Base-by-base conservation (phyloP, 2,888 invertebrate species). In the Hypomecis atomaria region DNA sequence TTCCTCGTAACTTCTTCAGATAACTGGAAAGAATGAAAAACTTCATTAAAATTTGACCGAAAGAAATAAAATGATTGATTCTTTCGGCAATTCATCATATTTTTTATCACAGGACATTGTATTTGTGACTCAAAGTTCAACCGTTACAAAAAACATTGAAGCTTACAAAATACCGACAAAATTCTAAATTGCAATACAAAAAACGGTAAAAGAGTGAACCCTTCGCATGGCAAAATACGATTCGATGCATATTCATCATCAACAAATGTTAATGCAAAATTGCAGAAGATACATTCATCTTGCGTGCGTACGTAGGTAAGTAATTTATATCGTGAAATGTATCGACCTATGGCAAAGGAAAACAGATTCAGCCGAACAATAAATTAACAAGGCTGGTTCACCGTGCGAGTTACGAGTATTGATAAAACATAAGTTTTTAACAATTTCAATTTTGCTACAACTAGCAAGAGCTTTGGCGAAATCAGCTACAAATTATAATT, bases 1-100 rank as follows among this genome's bases (percentile, higher is more conserved):
- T 97, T 97, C 77, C 97, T 95, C 71, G 95, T 94, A 43, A 98
- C 97, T 80, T 97, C 97, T 79, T 98, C 98, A 57, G 97, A 96
- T 63, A 98, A 92, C 98, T 98, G 94, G 34, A 93, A 93, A 86
- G 81, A 86, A 85, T 23, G 74, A 73, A 75, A 47, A 40, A n/a
- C 52, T 45, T 11, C 37, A 49, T 49, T 37, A 37, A 37, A 11
- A 9, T 1, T 8, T 38, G 38, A 0, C 38, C 38, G n/a, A 11
- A 11, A 43, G 10, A 43, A 43, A 43, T 11, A n/a, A 43, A 43
- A 38, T 37, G 37, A 4, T 9, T 38, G 38, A 38, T 23, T 23
- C 23, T 23, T 23, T 23, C 23, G 23, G 23, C 23, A 23, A 23
- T 23, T 23, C 23, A 23, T 23, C 23, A 23, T 23, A 23, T 23